Base-by-base conservation (phyloP, 2,888 invertebrate species). In the Chymomyza caudatula region DNA sequence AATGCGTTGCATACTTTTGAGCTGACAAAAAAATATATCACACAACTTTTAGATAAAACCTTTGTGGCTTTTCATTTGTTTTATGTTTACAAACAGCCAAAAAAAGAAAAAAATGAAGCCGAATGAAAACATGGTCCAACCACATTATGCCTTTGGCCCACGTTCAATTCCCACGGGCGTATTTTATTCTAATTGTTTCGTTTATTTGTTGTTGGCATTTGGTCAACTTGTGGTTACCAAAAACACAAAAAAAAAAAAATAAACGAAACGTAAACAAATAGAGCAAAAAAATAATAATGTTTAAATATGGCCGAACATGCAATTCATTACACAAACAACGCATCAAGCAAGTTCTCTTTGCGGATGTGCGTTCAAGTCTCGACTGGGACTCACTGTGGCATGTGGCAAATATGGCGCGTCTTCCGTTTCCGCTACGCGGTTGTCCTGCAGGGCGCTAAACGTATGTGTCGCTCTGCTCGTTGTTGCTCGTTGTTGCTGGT, bases 151-250 rank as follows among this genome's bases (percentile, higher is more conserved):
- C 60, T 51, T 25, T 60, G 51, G 60, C 60, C 51, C 37, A 42
- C 22, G 29, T 49, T 52, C 52, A 65, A 69, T 55, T 82, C 88
- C 83, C 88, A 62, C 61, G 86, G 77, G 87, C 74, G 75, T 78
- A 80, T 88, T 88, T 88, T 77, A 87, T 88, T 86, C 78, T 88
- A 88, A 87, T 88, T 87, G 88, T 85, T 87, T 87, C 68, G 81
- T 75, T 85, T 87, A 80, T 84, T 87, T 87, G 86, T 71, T 69
- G 55, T 65, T 67, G 72, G 58, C 52, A 55, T 64, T 72, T 66
- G 55, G 49, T 51, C 60, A 58, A 65, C 65, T 64, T 72, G 71
- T 55, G 66, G 69, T 69, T 69, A 44, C 53, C 25, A 63, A 29
- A 52, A 8, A 19, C 15, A 25, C 13, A 43, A 44, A 51, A 61